Conservation (phyloP, 2,888 invertebrate genomes). For the Choreutis nemorana region DNA sequence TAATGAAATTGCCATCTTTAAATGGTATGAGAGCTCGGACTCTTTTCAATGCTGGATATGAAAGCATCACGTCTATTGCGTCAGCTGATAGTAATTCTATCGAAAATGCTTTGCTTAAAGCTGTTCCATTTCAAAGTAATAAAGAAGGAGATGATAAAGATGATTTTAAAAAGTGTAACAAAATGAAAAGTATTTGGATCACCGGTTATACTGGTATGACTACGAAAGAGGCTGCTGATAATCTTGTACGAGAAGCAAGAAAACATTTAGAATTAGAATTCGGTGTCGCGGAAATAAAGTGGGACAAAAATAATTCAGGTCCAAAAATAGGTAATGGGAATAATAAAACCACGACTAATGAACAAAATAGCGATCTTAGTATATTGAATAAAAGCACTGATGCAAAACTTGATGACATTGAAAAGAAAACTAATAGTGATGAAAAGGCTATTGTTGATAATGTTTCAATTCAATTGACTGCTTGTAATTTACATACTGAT, state of each 20-base stretch:
- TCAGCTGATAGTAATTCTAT: slow-evolving; percentile 72
- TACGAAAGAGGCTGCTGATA: slow-evolving; percentile 80
- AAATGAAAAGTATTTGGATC: slow-evolving; percentile 77
- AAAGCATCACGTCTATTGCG: slow-evolving; percentile 81
- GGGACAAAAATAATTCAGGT: slow-evolving; percentile 45
- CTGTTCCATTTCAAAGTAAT: slow-evolving; percentile 85
- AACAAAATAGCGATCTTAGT: slow-evolving; percentile 4
- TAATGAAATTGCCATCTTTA: slow-evolving; percentile 84
- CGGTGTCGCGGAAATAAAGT: slow-evolving; percentile 74
- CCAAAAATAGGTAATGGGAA: not conserved
- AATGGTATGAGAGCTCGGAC: slow-evolving; percentile 87
- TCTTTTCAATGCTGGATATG: slow-evolving; percentile 82
- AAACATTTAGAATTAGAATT: slow-evolving; percentile 75
- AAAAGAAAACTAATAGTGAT: slow-evolving; percentile 1
- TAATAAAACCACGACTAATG: slow-evolving; percentile 6
- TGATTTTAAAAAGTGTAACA: slow-evolving; percentile 72
- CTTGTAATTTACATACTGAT: too few species aligned
- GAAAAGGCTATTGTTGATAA: slow-evolving; percentile 1
- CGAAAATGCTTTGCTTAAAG: slow-evolving; percentile 79
- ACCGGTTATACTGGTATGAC: slow-evolving; percentile 83
- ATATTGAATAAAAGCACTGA: slow-evolving; percentile 7
- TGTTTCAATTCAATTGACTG: too few species aligned
- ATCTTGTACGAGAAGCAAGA: slow-evolving; percentile 82
- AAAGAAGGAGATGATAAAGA: slow-evolving; percentile 73
- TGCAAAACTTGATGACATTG: not conserved